Conservation (phyloP, 1,140 invertebrate species). For the Colletes latitarsis region DNA sequence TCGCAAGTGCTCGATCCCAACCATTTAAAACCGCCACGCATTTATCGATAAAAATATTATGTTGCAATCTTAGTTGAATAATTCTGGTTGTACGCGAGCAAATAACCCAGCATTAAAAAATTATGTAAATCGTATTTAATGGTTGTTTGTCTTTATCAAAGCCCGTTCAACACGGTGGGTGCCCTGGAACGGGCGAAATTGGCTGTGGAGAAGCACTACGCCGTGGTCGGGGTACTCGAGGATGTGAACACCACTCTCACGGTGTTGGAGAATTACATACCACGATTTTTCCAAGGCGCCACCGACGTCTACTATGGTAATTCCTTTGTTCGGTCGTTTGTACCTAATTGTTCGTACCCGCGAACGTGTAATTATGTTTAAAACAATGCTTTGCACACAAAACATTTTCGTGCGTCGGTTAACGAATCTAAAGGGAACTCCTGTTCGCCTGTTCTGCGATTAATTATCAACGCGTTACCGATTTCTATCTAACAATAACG, state of each 20-base stretch:
- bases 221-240: slow-evolving; percentile 93
- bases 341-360: neutral
- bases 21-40: too few relatives aligned
- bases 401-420: neutral
- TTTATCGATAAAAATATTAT: too few relatives aligned
- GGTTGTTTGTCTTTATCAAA: slow-evolving; percentile 64
- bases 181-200: slow-evolving; percentile 91
- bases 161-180: slow-evolving; percentile 92
- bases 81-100: too few relatives aligned
- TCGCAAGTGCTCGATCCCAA: too few relatives aligned
- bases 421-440: neutral
- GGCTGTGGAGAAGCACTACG: slow-evolving; percentile 92
- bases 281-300: slow-evolving; percentile 91
- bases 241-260: slow-evolving; percentile 92
- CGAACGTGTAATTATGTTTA: neutral
- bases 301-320: slow-evolving; percentile 89
- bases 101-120: neutral
- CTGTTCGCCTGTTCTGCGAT: too few relatives aligned
- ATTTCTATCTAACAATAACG: too few relatives aligned
- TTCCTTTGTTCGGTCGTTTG: slow-evolving; percentile 20
- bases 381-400: neutral
- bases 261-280: slow-evolving; percentile 92
- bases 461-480: too few relatives aligned
- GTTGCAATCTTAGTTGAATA: too few relatives aligned
- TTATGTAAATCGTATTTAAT: neutral